Evolutionary conservation across 2,797 vertebrate species (phyloP).

Genomic region (Takifugu rubripes): DNA sequence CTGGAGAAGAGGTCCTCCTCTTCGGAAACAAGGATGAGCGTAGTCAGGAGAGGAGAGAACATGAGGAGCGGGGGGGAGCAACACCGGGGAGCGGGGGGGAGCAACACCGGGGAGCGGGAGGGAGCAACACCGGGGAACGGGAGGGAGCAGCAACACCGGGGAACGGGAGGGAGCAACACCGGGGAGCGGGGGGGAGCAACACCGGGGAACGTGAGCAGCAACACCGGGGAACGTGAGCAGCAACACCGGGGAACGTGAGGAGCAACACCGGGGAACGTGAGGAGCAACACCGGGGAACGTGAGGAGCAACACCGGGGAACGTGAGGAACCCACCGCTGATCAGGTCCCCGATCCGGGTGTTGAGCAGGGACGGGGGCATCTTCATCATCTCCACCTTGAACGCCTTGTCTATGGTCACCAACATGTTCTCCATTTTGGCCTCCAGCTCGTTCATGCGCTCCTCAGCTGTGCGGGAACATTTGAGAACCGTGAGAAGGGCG

Average conservation of each 20-base stretch:
- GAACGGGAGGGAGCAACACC: too few relatives aligned
- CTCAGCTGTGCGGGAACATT: slow-evolving; percentile 61
- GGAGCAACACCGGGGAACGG: too few relatives aligned
- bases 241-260: too few relatives aligned
- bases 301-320: not conserved
- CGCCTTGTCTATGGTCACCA: slow-evolving; percentile 71
- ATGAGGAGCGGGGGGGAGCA: not conserved
- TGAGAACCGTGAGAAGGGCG: not conserved
- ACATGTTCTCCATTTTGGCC: slow-evolving; percentile 65
- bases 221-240: too few relatives aligned
- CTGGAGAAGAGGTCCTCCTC: slow-evolving; percentile 55
- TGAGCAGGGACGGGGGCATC: slow-evolving; percentile 71
- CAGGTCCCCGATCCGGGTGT: slow-evolving; percentile 68
- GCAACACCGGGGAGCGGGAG: too few relatives aligned
- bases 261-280: too few relatives aligned
- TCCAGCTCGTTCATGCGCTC: slow-evolving; percentile 72
- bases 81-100: too few relatives aligned
- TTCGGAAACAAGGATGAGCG: slow-evolving; percentile 3
- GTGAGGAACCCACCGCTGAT: slow-evolving; percentile 43
- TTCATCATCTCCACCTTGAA: slow-evolving; percentile 79
- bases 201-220: too few relatives aligned
- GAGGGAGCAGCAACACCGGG: too few relatives aligned
- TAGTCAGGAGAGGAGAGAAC: not conserved
- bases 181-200: too few relatives aligned
- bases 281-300: not conserved